Percentiles rank a stretch among this genome's conserved stretches.
Conservation (phyloP, 2,797 vertebrate species). For the Enteromius afrohamiltoni region DNA sequence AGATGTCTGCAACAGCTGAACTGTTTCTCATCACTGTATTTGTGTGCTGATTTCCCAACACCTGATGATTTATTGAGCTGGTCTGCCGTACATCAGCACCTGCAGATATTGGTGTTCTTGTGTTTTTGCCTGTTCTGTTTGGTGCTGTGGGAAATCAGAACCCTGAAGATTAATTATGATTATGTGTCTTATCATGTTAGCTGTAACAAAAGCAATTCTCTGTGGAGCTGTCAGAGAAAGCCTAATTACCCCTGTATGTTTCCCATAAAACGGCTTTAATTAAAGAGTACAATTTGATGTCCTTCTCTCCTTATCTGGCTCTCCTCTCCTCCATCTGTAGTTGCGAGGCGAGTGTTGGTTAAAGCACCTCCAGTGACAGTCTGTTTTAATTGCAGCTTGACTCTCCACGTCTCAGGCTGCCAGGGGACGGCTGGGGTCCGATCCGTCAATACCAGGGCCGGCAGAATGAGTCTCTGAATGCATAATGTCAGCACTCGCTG, state of each 20-base stretch:
- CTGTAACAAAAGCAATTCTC: constrained; percentile 40
- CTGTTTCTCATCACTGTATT: background rate
- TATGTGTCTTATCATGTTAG: constrained; percentile 39
- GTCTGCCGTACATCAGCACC: background rate
- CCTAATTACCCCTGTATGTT: constrained; percentile 52
- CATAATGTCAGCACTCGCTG: constrained; percentile 24
- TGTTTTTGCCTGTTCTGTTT: background rate
- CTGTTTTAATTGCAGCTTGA: constrained; percentile 77
- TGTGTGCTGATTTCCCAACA: constrained; percentile 6
- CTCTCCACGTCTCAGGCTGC: constrained; percentile 62
- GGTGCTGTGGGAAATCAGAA: constrained; percentile 30
- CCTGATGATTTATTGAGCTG: constrained; percentile 2
- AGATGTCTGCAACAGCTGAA: background rate
- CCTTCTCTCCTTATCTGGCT: constrained; percentile 36
- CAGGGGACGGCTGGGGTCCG: constrained; percentile 19
- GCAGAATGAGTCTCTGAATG: constrained; percentile 36
- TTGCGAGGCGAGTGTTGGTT: constrained; percentile 29
- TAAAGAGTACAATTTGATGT: constrained; percentile 31
- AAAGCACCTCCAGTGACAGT: constrained; percentile 42
- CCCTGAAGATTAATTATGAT: constrained; percentile 43
- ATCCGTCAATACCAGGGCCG: constrained; percentile 21
- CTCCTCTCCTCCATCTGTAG: constrained; percentile 22
- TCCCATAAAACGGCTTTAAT: constrained; percentile 53
- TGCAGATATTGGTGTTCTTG: background rate
- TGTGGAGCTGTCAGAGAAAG: constrained; percentile 25